Evolutionary conservation across 1,140 invertebrate genomes (phyloP).

Genomic region (Achatina immaculata): DNA sequence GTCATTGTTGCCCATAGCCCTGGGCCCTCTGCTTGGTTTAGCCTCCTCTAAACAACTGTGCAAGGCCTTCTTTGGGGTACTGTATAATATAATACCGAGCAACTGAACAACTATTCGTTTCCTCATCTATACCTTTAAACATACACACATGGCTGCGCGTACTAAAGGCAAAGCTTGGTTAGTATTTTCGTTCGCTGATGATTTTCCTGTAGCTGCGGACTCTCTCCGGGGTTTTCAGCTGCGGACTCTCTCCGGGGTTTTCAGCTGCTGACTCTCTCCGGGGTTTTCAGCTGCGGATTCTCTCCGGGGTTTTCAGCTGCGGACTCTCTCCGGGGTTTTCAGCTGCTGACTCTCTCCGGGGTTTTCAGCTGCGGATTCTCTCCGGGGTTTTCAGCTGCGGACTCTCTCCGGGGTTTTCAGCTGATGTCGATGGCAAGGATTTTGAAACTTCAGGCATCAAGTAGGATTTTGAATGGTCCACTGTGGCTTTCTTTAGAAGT

Average conservation of each 20-base stretch:
- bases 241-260: not conserved
- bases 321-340: too few relatives aligned
- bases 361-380: too few relatives aligned
- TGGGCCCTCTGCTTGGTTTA: not conserved
- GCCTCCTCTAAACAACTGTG: not conserved
- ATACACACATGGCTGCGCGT: not conserved
- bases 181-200: not conserved
- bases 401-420: too few relatives aligned
- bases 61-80: constrained; percentile 12
- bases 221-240: not conserved
- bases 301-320: too few relatives aligned
- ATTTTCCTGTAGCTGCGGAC: not conserved
- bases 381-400: too few relatives aligned
- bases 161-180: not conserved
- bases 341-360: too few relatives aligned
- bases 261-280: too few relatives aligned
- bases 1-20: not conserved
- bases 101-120: not conserved
- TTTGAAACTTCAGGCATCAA: too few relatives aligned
- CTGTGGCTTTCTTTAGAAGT: too few relatives aligned
- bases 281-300: too few relatives aligned
- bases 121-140: not conserved
- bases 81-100: not conserved
- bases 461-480: too few relatives aligned
- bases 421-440: too few relatives aligned